phyloP scores from a whole-genome alignment of 1,140 invertebrate species.

The Drosophila saltans region DNA sequence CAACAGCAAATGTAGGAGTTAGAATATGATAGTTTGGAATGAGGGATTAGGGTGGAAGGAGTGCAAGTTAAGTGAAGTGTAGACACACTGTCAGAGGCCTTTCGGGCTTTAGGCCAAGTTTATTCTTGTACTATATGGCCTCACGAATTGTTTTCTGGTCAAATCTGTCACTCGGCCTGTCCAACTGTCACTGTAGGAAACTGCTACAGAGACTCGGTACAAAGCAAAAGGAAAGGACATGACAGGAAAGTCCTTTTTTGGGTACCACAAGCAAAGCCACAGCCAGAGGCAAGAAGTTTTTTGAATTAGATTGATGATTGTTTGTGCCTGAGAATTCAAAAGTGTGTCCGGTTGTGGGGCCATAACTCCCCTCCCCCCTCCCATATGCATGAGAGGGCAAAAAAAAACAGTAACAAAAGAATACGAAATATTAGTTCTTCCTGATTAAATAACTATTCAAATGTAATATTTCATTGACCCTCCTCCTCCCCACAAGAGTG shows the following conservation, averaged over 20 bases:
- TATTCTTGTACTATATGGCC: slow-evolving; percentile 58
- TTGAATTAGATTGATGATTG: slow-evolving; percentile 47
- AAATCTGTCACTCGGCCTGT: slow-evolving; percentile 74
- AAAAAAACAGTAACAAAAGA: slow-evolving; percentile 18
- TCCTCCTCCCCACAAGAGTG: not conserved
- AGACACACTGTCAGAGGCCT: slow-evolving; percentile 55
- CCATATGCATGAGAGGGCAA: slow-evolving; percentile 6
- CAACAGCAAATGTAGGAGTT: not conserved
- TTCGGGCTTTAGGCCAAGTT: slow-evolving; percentile 46
- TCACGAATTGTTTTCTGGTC: slow-evolving; percentile 73
- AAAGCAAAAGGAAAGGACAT: slow-evolving; percentile 29
- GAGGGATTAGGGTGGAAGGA: not conserved
- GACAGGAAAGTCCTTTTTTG: slow-evolving; percentile 25
- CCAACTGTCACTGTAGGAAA: slow-evolving; percentile 52
- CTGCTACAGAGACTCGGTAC: slow-evolving; percentile 3
- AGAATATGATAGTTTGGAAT: not conserved
- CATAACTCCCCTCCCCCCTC: not conserved
- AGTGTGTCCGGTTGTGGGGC: slow-evolving; percentile 5
- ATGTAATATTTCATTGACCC: not conserved
- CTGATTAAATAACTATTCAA: slow-evolving; percentile 21
- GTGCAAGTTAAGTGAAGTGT: slow-evolving; percentile 58
- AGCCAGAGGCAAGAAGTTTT: slow-evolving; percentile 7
- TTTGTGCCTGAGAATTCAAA: not conserved
- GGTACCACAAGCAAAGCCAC: slow-evolving; percentile 28
- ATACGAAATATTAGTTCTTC: slow-evolving; percentile 20